Base-by-base conservation (phyloP, 2,888 invertebrate genomes). In the Eupithecia subfuscata region DNA sequence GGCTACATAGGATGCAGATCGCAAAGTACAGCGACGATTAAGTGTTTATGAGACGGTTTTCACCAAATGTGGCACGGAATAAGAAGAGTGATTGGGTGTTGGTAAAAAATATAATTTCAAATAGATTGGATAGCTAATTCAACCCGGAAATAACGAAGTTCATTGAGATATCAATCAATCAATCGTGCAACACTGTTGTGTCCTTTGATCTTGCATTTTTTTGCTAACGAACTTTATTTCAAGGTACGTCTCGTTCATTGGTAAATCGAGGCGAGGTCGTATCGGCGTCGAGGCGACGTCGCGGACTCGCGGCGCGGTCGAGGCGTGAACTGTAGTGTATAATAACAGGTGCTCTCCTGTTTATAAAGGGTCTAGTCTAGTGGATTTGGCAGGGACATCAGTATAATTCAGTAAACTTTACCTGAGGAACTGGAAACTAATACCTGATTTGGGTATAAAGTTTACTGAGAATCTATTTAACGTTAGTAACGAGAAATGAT, bases 131-230 rank as follows among this genome's bases (percentile, higher is more conserved):
- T 37, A 37, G 37, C 48, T 5, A 48, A 8, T 52, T 52, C 52
- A 52, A 52, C 8, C 52, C 7, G 48, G 18, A 48, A 48, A 48
- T 18, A 48, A 52, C 7, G 7, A 52, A 52, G 52, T 52, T n/a
- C 52, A 52, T 52, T 52, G 9, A 52, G 9, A n/a, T 52, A 40
- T 40, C 18, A 45, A 45, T 52, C 52, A 52, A 52, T 52, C n/a
- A n/a, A n/a, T 52, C n/a, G n/a, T 52, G 52, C 52, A 52, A 52
- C 9, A 52, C n/a, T 52, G 52, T 52, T 52, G n/a, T 52, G n/a
- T 52, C 7, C 37, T 40, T 40, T 40, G 40, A n/a, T 9, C n/a
- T 52, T n/a, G 52, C n/a, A 52, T n/a, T 52, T 6, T n/a, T n/a
- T 52, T n/a, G n/a, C 18, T 0, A n/a, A 52, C n/a, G 7, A n/a